Percentiles rank a stretch among this genome's conserved stretches.
Conservation (phyloP, 2,113 vertebrate genomes). For the Takifugu flavidus region DNA sequence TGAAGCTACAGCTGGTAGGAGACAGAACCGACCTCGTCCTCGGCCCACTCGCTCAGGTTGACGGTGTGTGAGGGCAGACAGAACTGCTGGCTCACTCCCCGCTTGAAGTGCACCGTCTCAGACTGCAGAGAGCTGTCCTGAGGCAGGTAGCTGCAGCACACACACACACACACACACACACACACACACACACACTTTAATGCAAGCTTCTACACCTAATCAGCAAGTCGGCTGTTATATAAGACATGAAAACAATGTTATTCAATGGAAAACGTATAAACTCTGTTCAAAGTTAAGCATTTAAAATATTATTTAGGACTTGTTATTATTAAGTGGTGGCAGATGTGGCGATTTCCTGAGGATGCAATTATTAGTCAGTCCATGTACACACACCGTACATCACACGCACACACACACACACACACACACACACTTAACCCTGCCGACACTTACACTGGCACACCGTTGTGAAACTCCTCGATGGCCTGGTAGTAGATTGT, state of each 20-base stretch:
- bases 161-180: slow-evolving; percentile 2
- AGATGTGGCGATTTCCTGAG: too few relatives aligned
- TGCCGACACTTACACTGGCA: slow-evolving; percentile 82
- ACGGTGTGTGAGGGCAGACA: slow-evolving; percentile 92
- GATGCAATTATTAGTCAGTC: too few relatives aligned
- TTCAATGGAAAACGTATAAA: too few relatives aligned
- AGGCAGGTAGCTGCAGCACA: slow-evolving; percentile 84
- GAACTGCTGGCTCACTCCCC: slow-evolving; percentile 95
- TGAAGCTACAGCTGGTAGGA: too few relatives aligned
- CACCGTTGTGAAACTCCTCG: slow-evolving; percentile 92
- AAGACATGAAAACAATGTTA: too few relatives aligned
- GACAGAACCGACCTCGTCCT: slow-evolving; percentile 84
- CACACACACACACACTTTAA: neutral
- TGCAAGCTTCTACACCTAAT: too few relatives aligned
- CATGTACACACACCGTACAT: neutral
- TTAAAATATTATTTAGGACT: too few relatives aligned
- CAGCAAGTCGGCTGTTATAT: too few relatives aligned
- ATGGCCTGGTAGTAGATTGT: slow-evolving; percentile 97
- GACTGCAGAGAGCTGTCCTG: slow-evolving; percentile 91
- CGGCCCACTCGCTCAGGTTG: slow-evolving; percentile 91
- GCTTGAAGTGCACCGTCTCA: slow-evolving; percentile 90
- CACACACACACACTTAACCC: too few relatives aligned
- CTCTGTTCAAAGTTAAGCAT: too few relatives aligned
- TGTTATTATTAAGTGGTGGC: too few relatives aligned
- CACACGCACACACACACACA: too few relatives aligned